Evolutionary conservation across 1,140 invertebrate species (phyloP), one percentile per base, ranked within the genome.

Genomic region (Drosophila persimilis): DNA sequence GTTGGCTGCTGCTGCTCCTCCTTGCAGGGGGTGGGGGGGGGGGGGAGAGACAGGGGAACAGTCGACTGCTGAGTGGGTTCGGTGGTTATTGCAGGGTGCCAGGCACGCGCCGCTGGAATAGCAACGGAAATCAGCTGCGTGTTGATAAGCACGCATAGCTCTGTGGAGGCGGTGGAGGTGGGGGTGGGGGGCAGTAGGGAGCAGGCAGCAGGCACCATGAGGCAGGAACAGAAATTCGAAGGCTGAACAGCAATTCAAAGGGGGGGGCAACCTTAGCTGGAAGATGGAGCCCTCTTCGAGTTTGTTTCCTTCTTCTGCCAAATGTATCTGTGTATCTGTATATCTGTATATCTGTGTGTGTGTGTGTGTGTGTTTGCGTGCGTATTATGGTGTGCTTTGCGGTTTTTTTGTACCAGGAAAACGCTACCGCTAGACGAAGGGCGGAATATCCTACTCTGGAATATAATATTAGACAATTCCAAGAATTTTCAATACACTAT

Each of bases 41-140:
- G 59, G 7, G 8, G 5, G 17, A n/a, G n/a, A n/a, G n/a, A n/a
- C n/a, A n/a, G n/a, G n/a, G n/a, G n/a, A n/a, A 35, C 9, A 17
- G 29, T 17, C 17, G 17, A 53, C 24, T 11, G 52, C 35, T 39
- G 35, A 39, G 35, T 39, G 35, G 35, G 35, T 39, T 13, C 35
- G 61, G 45, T n/a, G 35, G 24, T 11, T 29, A n/a, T 29, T 20
- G 11, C 29, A 20, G 51, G 51, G 51, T 53, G 50, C 62, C 44
- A 75, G 72, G 61, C 80, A 84, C 81, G 81, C 80, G 83, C 83
- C 77, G 50, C 65, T 61, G 81, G 62, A 86, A 86, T 80, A 73
- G 76, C 80, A 74, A 88, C 81, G 81, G 81, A 86, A 86, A 86
- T 86, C 81, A 86, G 73, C 81, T 86, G 81, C 83, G 81, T 86